Conservation (phyloP, 2,888 invertebrate species). For the Pharmacophagus antenor region DNA sequence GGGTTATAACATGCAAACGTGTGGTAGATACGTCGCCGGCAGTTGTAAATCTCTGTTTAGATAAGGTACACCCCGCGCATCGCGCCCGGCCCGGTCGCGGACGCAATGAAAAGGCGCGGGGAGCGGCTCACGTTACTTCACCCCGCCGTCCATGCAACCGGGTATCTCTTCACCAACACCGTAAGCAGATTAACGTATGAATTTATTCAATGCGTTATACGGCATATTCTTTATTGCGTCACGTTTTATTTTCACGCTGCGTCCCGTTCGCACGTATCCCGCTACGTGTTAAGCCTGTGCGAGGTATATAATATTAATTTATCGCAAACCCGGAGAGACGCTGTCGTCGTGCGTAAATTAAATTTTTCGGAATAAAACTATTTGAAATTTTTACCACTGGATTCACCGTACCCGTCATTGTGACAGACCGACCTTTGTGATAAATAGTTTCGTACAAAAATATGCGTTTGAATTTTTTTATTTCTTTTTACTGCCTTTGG, state of each 20-base stretch:
- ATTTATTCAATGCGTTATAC: constrained; percentile 21
- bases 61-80: constrained; percentile 21
- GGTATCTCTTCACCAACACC: constrained; percentile 6
- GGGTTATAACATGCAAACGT: constrained; percentile 29
- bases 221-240: constrained; percentile 2
- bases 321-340: no score
- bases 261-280: neutral
- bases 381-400: no score
- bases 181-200: constrained; percentile 13
- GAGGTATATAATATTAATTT: no score
- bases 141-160: neutral
- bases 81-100: neutral
- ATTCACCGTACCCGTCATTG: no score
- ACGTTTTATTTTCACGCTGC: constrained; percentile 15
- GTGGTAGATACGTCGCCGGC: constrained; percentile 22
- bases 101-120: constrained; percentile 5
- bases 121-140: neutral
- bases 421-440: no score
- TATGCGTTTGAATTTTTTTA: no score
- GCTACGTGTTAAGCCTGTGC: neutral
- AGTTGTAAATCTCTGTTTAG: constrained; percentile 26
- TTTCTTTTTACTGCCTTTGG: no score
- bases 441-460: no score
- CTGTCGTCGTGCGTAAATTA: no score
- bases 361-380: no score